A percentile compares a stretch with the other conserved stretches of the same genome.
phyloP scores from a whole-genome alignment of 2,797 vertebrate genomes.

The Helarctos malayanus region DNA sequence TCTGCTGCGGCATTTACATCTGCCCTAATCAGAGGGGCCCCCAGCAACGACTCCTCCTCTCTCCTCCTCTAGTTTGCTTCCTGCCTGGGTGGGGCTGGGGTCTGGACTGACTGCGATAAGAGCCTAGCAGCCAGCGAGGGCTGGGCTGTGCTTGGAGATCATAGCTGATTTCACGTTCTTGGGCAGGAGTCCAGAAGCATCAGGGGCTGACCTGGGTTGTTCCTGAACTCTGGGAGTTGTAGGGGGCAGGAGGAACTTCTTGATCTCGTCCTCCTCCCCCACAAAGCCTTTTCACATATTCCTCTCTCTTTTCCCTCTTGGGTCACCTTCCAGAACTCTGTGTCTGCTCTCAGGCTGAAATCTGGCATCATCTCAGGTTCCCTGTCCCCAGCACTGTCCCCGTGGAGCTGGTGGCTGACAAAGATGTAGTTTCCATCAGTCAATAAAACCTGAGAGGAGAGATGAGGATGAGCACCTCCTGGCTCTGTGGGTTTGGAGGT shows the following conservation, averaged over 20 bases:
- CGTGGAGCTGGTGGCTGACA: constrained; percentile 70
- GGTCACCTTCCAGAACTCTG: constrained; percentile 75
- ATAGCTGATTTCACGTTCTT: constrained; percentile 40
- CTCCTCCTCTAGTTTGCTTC: constrained; percentile 56
- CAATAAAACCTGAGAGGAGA: constrained; percentile 84
- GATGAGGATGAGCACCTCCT: constrained; percentile 65
- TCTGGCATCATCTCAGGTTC: constrained; percentile 81
- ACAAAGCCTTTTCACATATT: constrained; percentile 60
- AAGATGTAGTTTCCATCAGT: constrained; percentile 79
- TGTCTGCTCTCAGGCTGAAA: constrained; percentile 76
- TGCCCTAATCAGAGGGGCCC: constrained; percentile 71
- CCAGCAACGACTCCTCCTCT: constrained; percentile 49
- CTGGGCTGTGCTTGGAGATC: constrained; percentile 66
- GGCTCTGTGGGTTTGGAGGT: constrained; percentile 51
- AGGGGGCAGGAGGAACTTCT: constrained; percentile 52
- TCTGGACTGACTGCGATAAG: constrained; percentile 80
- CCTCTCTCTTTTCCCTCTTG: constrained; percentile 54
- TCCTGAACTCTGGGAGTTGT: constrained; percentile 53
- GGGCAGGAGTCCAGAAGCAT: constrained; percentile 63
- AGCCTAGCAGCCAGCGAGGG: constrained; percentile 51
- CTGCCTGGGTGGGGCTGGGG: constrained; percentile 76
- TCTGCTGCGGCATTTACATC: constrained; percentile 77
- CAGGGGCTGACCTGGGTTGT: constrained; percentile 30
- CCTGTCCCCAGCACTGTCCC: constrained; percentile 72
- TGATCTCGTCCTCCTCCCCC: background rate